A percentile compares a stretch with the other conserved stretches of the same genome.
Evolutionary conservation across 2,888 invertebrate species (phyloP).

Genomic region (Eristalis pertinax): DNA sequence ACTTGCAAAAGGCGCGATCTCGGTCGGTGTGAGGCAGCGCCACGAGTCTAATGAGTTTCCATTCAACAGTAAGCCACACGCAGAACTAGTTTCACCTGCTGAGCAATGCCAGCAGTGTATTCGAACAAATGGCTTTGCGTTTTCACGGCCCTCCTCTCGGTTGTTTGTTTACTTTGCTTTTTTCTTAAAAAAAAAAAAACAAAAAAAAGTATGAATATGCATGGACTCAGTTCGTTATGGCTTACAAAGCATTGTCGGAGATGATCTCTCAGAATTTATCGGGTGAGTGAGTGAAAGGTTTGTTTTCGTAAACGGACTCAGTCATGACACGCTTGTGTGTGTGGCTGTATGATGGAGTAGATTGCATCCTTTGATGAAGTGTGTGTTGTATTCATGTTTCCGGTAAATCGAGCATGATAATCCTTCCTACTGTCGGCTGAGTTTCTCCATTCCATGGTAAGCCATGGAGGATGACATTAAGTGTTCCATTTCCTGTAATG

Average conservation of each 20-base stretch:
- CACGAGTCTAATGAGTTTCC: neutral
- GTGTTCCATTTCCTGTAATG: too few species aligned
- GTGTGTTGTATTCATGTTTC: too few species aligned
- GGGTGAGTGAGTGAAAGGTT: neutral
- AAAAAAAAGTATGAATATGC: neutral
- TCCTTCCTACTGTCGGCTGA: too few species aligned
- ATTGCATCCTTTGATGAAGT: neutral
- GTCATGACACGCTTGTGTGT: neutral
- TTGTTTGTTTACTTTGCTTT: neutral
- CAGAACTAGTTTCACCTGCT: constrained; percentile 23
- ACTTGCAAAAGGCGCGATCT: constrained; percentile 6
- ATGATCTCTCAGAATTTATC: neutral
- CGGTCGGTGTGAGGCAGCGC: neutral
- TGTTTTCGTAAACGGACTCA: neutral
- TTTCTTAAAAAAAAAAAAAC: too few species aligned
- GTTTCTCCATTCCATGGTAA: too few species aligned
- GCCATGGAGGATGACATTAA: too few species aligned
- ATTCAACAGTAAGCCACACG: constrained; percentile 20
- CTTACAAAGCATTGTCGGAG: neutral
- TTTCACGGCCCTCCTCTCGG: constrained; percentile 7
- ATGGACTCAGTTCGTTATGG: neutral
- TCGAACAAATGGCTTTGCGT: constrained; percentile 22
- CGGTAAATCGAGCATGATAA: too few species aligned
- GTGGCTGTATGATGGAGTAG: neutral
- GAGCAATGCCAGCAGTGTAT: neutral